Evolutionary conservation across 2,888 invertebrate species (phyloP).

Genomic region (Escarpia spicata): DNA sequence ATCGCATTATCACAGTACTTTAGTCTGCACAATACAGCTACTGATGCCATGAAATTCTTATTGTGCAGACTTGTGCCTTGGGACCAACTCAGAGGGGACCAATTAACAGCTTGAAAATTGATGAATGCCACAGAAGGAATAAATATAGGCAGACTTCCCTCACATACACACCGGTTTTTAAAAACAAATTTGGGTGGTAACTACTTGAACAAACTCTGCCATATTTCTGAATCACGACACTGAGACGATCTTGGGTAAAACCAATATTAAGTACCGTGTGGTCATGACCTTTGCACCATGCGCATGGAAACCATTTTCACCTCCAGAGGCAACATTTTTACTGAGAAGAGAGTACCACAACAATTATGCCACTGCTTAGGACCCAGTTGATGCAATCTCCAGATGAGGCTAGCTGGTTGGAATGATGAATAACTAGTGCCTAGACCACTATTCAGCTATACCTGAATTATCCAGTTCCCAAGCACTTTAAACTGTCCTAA

Average conservation of each 20-base stretch:
- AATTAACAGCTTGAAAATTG: not conserved
- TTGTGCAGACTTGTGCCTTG: not conserved
- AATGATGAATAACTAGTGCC: no score
- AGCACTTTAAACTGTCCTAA: no score
- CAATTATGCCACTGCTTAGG: no score
- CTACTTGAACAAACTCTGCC: not conserved
- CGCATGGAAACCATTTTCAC: not conserved
- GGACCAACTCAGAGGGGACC: not conserved
- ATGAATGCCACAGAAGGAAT: not conserved
- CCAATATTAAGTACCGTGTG: not conserved
- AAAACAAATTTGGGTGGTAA: not conserved
- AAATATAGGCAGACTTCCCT: not conserved
- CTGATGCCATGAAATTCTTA: not conserved
- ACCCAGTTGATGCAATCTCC: no score
- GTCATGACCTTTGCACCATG: not conserved
- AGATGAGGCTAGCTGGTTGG: no score
- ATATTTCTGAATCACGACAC: not conserved
- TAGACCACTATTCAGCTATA: no score
- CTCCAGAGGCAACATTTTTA: not conserved
- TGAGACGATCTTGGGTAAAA: not conserved
- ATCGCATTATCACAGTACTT: not conserved
- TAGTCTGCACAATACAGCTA: not conserved
- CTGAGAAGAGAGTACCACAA: no score
- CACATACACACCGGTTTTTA: not conserved
- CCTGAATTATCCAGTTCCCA: no score